These are phyloP conservation scores for Ceratosolen solmsi DNA, from an alignment of 1,140 invertebrate genomes.

Conservation along the genomic window DNA sequence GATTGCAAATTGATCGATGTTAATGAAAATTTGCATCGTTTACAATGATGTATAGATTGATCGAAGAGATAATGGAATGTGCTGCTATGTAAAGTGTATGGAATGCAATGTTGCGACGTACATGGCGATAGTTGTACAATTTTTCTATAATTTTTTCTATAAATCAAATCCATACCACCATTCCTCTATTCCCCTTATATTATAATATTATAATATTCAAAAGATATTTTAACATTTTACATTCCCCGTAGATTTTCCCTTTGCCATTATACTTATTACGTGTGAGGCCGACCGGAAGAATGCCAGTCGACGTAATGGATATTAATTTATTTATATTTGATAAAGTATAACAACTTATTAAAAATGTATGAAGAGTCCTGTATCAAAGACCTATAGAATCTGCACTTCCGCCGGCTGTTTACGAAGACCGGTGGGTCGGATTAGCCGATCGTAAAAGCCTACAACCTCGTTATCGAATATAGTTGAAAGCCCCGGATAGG, in stretches of 20 bases:
- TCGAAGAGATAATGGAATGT: too few species aligned
- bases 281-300: background rate
- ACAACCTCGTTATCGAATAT: constrained; percentile 9
- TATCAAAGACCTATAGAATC: background rate
- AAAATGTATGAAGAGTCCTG: background rate
- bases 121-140: too few species aligned
- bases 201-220: too few species aligned
- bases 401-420: background rate
- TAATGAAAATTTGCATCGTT: too few species aligned
- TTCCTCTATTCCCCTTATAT: too few species aligned
- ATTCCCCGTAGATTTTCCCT: background rate
- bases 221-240: background rate
- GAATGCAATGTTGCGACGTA: too few species aligned
- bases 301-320: background rate
- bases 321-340: background rate
- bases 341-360: background rate
- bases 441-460: constrained; percentile 6
- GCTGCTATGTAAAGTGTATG: too few species aligned
- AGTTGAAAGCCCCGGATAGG: background rate
- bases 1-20: too few species aligned
- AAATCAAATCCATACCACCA: too few species aligned
- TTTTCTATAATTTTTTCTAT: too few species aligned
- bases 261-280: background rate
- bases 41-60: too few species aligned
- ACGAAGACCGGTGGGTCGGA: background rate